These are phyloP conservation scores for Mesorhabditis belari DNA, from an alignment of 2,888 invertebrate species.

Conservation along the genomic window DNA sequence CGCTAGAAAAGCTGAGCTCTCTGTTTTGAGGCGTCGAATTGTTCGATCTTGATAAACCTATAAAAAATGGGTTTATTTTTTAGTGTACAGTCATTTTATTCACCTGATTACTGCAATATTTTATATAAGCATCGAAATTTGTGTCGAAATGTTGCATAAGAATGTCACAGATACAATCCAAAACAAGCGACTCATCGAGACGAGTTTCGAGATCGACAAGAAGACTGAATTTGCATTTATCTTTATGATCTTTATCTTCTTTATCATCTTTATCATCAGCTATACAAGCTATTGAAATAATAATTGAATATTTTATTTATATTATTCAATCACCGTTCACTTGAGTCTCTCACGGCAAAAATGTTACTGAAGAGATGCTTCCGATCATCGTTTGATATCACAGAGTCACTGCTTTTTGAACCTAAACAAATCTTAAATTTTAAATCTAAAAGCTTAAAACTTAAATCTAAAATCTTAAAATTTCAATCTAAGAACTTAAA, in stretches of 20 bases:
- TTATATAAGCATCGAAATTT: constrained; percentile 76
- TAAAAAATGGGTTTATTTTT: too few species aligned
- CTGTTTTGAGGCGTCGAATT: constrained; percentile 43
- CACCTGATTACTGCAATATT: constrained; percentile 82
- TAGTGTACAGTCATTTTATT: neutral
- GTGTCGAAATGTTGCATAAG: constrained; percentile 74
- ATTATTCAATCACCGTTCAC: constrained; percentile 54
- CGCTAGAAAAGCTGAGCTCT: constrained; percentile 58
- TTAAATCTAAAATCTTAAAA: neutral
- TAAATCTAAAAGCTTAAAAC: neutral
- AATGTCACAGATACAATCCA: constrained; percentile 72
- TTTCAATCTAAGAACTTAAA: too few species aligned
- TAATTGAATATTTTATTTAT: too few species aligned
- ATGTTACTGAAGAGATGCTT: constrained; percentile 80
- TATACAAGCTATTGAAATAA: too few species aligned
- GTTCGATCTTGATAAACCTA: constrained; percentile 47
- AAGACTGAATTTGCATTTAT: too few species aligned
- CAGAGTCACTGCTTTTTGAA: constrained; percentile 28
- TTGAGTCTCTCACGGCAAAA: constrained; percentile 61
- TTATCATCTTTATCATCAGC: too few species aligned
- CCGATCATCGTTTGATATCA: constrained; percentile 65
- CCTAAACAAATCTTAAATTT: constrained; percentile 8
- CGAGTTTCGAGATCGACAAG: constrained; percentile 78
- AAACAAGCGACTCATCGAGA: constrained; percentile 81
- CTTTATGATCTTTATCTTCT: too few species aligned